phyloP scores from a whole-genome alignment of 2,797 vertebrate species.

The Fistularia commersonii region DNA sequence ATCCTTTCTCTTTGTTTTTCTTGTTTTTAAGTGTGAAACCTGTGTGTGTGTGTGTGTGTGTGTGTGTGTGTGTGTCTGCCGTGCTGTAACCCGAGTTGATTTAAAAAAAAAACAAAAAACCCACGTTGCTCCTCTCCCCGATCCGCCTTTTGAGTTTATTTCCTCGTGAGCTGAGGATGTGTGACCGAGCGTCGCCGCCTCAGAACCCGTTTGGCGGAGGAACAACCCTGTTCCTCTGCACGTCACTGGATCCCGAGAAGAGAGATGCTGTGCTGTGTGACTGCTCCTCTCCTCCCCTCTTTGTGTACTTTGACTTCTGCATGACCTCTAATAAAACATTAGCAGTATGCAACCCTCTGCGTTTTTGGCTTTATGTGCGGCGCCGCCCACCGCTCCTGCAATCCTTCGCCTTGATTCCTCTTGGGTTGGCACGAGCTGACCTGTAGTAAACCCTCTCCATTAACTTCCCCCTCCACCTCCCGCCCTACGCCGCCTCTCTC shows the following conservation, averaged over 20 bases:
- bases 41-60: too few relatives aligned
- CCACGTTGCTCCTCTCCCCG: constrained; percentile 18
- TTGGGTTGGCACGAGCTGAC: constrained; percentile 27
- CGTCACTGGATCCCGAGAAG: constrained; percentile 21
- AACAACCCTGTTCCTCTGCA: constrained; percentile 27
- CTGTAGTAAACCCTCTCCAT: constrained; percentile 67
- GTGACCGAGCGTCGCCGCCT: constrained; percentile 26
- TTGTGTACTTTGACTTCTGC: constrained; percentile 77
- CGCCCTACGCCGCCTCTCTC: constrained; percentile 12
- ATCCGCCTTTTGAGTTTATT: too few relatives aligned
- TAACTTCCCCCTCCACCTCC: constrained; percentile 45
- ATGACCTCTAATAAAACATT: constrained; percentile 84
- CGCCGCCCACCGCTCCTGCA: not conserved
- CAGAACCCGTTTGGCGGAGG: constrained; percentile 18
- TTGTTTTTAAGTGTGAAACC: constrained; percentile 22
- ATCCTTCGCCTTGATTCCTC: not conserved
- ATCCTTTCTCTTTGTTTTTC: not conserved
- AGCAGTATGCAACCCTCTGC: constrained; percentile 63
- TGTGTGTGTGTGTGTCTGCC: constrained; percentile 20
- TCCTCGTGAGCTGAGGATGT: constrained; percentile 31
- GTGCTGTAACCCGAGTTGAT: constrained; percentile 32
- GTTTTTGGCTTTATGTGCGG: constrained; percentile 8
- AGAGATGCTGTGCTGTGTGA: constrained; percentile 45
- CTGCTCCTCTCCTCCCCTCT: constrained; percentile 62
- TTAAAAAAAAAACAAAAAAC: too few relatives aligned